Percentiles rank a stretch among this genome's conserved stretches.
Evolutionary conservation across 2,888 invertebrate genomes (phyloP).

Genomic region (Drosophila bunnanda): DNA sequence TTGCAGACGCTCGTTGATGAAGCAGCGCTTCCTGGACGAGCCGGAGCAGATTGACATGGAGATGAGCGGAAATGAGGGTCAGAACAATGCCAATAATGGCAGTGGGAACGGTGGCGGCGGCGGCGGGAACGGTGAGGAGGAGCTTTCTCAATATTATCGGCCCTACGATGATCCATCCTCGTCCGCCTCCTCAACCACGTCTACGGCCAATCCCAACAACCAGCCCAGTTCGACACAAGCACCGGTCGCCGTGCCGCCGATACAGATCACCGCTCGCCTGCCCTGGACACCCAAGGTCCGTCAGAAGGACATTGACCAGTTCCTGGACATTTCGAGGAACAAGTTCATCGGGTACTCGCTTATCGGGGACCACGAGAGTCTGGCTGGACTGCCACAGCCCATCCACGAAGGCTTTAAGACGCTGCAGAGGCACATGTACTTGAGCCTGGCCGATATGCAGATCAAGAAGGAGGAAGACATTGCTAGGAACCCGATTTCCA

Average conservation of each 20-base stretch:
- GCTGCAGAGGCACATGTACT: conserved; percentile 94
- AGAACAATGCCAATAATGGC: conserved; percentile 70
- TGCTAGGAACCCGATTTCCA: conserved; percentile 94
- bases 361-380: conserved; percentile 92
- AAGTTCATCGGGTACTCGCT: conserved; percentile 99
- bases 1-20: conserved; percentile 88
- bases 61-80: conserved; percentile 85
- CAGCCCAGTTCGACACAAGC: conserved; percentile 72
- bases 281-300: conserved; percentile 99
- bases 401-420: conserved; percentile 98
- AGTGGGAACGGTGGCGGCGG: conserved; percentile 53
- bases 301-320: conserved; percentile 96
- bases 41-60: conserved; percentile 90
- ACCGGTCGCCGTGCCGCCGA: conserved; percentile 71
- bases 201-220: conserved; percentile 81
- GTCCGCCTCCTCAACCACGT: conserved; percentile 69
- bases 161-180: conserved; percentile 84
- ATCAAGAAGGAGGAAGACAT: conserved; percentile 96
- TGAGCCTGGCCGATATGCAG: conserved; percentile 96
- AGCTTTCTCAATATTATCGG: conserved; percentile 83
- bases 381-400: conserved; percentile 97
- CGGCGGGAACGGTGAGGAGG: conserved; percentile 85
- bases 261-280: conserved; percentile 86
- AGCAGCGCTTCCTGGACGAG: conserved; percentile 96
- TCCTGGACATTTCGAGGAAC: conserved; percentile 94